These are phyloP conservation scores for Serinus canaria DNA, from an alignment of 2,113 vertebrate genomes.

Conservation along the genomic window DNA sequence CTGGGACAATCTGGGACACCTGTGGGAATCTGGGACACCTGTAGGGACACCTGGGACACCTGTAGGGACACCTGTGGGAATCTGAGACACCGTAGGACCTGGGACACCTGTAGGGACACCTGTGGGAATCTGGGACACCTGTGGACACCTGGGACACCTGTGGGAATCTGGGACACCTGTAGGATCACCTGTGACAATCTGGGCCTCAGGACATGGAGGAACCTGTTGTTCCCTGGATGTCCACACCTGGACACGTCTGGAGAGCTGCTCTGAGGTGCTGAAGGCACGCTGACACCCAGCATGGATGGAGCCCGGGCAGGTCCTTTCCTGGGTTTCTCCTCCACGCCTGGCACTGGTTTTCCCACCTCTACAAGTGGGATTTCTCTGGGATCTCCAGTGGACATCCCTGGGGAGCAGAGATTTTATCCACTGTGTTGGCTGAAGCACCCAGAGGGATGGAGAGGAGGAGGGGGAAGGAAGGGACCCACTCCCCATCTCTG, in stretches of 20 bases:
- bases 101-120: neutral
- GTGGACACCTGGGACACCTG: neutral
- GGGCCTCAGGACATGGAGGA: neutral
- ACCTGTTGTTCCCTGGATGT: neutral
- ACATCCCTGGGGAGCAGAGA: neutral
- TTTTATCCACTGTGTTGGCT: neutral
- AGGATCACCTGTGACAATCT: neutral
- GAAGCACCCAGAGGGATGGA: neutral
- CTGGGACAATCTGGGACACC: no score
- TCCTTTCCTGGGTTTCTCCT: neutral
- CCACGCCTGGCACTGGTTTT: neutral
- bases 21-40: no score
- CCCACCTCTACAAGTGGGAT: neutral
- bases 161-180: no score
- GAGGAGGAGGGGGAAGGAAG: neutral
- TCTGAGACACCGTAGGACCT: no score
- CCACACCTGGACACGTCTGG: neutral
- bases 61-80: neutral
- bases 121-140: neutral
- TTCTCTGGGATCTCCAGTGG: neutral
- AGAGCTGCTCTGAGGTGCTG: neutral
- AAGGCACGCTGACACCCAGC: neutral
- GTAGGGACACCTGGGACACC: no score
- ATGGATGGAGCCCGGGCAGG: accelerated
- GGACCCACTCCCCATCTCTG: neutral